Evolutionary conservation across 2,888 invertebrate genomes (phyloP).

Genomic region (Nephrotoma flavescens): DNA sequence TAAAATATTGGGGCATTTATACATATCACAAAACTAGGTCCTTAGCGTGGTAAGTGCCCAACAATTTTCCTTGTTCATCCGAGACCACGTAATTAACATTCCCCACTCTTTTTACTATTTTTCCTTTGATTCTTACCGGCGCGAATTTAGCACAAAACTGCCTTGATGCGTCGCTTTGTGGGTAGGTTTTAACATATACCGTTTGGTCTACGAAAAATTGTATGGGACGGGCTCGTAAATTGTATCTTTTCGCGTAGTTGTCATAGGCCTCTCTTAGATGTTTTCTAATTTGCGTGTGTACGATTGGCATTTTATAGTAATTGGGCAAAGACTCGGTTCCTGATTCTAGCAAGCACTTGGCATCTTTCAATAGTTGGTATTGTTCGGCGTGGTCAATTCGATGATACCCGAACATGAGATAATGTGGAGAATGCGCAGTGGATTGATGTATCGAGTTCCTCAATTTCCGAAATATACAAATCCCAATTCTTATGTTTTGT

Average conservation of each 20-base stretch:
- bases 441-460: slow-evolving; percentile 16
- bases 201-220: not conserved
- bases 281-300: not conserved
- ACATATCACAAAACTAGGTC: not conserved
- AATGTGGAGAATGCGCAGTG: slow-evolving; percentile 16
- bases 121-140: too few species aligned
- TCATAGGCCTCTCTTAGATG: not conserved
- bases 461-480: slow-evolving; percentile 15
- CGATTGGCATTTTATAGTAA: not conserved
- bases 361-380: not conserved
- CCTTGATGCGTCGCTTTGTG: not conserved
- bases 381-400: slow-evolving; percentile 6
- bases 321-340: not conserved
- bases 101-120: not conserved
- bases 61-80: not conserved
- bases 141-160: not conserved
- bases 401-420: slow-evolving; percentile 15
- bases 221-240: not conserved
- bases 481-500: slow-evolving; percentile 15
- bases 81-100: not conserved
- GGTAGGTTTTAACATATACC: not conserved
- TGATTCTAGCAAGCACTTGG: not conserved
- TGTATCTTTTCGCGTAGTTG: not conserved
- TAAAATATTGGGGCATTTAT: too few species aligned
- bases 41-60: not conserved